Evolutionary conservation across 2,797 vertebrate genomes (phyloP), one percentile per base, ranked within the genome.

Genomic region (Coluber constrictor): DNA sequence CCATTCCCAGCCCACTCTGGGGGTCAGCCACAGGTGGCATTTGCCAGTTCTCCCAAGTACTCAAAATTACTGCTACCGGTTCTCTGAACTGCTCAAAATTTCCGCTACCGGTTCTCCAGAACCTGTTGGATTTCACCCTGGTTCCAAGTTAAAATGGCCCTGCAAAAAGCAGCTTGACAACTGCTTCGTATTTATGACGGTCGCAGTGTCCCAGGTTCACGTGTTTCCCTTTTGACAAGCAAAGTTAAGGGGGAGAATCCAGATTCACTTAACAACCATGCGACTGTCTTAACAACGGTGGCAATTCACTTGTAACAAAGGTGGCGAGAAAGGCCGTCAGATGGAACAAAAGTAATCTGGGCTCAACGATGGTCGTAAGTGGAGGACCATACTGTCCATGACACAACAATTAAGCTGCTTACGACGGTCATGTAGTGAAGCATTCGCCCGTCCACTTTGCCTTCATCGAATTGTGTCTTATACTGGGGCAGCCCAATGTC

Each of bases 401-500:
- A 11, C 20, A 25, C 37, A 25, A 25, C 37, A 5, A 83, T 2
- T 2, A 47, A 83, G 74, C 4, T 91, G 98, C 99, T 98, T 97
- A 99, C 99, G 96, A 99, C 98, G 0, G 98, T 99, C 99, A 99
- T 99, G 96, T 99, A 99, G 95, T 99, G 99, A 37, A 99, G 98
- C 99, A 99, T 99, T 93, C 99, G 98, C 2, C 99, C 99, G 0
- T 99, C 99, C 79, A 99, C 98, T 92, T 98, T 98, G 0, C 98
- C 99, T 95, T 99, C 99, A 94, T 99, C 99, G 97, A 99, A 99
- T 97, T 99, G 99, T 27, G 98, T 99, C 97, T 99, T 99, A 88
- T 99, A 99, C 96, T 99, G 99, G 63, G 99, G 99, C 70, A 99
- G 98, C 10, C 99, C 99, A 5, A 99, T 99, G 94, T 99, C 99